phyloP scores from a whole-genome alignment of 2,797 vertebrate species.

The Melanotaenia parkinsoni region DNA sequence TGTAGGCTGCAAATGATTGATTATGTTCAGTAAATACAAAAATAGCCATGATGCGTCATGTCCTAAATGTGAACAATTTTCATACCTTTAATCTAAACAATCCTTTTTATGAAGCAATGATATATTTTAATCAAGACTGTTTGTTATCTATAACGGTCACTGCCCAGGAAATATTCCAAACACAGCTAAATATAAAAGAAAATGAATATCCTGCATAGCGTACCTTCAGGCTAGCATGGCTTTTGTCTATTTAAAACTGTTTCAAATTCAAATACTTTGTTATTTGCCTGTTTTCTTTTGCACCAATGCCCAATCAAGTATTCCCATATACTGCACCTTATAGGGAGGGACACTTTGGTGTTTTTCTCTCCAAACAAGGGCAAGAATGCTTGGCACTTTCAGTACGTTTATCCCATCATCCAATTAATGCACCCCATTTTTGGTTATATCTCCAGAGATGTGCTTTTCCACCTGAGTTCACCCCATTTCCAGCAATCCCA shows the following conservation, averaged over 20 bases:
- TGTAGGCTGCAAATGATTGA: background rate
- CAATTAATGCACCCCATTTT: slow-evolving; percentile 66
- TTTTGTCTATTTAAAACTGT: background rate
- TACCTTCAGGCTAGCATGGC: too few species aligned
- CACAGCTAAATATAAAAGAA: background rate
- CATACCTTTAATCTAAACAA: background rate
- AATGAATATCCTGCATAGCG: too few species aligned
- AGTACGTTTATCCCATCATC: slow-evolving; percentile 56
- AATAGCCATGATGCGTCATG: background rate
- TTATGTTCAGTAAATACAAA: background rate
- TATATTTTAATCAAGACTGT: background rate
- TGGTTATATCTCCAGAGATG: slow-evolving; percentile 55
- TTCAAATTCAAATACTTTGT: background rate
- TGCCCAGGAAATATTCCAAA: background rate
- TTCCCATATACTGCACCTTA: slow-evolving; percentile 13
- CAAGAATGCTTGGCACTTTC: slow-evolving; percentile 53
- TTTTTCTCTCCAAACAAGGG: slow-evolving; percentile 69
- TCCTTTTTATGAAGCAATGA: background rate
- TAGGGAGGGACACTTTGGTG: slow-evolving; percentile 41
- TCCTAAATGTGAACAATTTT: background rate
- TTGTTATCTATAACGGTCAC: background rate
- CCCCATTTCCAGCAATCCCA: slow-evolving; percentile 43
- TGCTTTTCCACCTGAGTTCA: slow-evolving; percentile 69
- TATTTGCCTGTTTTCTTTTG: background rate
- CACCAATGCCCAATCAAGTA: background rate